Evolutionary conservation across 2,797 vertebrate species (phyloP).

Genomic region (Ataeniobius toweri): DNA sequence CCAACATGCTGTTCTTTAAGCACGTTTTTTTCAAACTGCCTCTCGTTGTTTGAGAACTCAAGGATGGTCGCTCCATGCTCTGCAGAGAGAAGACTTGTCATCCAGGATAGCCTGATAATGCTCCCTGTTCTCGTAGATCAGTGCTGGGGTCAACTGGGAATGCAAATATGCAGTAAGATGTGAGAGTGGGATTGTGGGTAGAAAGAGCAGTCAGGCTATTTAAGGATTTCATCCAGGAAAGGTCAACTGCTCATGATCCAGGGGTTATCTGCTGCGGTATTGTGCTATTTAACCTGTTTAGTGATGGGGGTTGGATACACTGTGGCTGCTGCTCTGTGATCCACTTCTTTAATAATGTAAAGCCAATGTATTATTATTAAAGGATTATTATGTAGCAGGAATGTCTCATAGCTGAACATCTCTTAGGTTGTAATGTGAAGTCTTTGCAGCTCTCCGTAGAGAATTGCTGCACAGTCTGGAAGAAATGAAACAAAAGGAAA

Average conservation of each 20-base stretch:
- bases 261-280: slow-evolving; percentile 29
- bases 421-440: neutral
- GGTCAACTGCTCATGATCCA: slow-evolving; percentile 49
- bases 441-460: neutral
- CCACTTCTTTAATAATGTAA: slow-evolving; percentile 22
- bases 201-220: slow-evolving; percentile 57
- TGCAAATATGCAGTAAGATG: slow-evolving; percentile 50
- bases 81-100: slow-evolving; percentile 42
- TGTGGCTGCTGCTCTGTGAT: slow-evolving; percentile 7
- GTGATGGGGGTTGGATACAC: slow-evolving; percentile 16
- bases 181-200: slow-evolving; percentile 54
- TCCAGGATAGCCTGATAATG: slow-evolving; percentile 56
- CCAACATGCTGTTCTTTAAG: slow-evolving; percentile 27
- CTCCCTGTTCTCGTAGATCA: slow-evolving; percentile 56
- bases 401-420: neutral
- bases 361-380: neutral
- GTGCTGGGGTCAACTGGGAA: slow-evolving; percentile 49
- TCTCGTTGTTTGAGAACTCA: slow-evolving; percentile 19
- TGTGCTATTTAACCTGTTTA: slow-evolving; percentile 36
- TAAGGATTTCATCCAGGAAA: slow-evolving; percentile 57
- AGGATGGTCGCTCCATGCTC: neutral
- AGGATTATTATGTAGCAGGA: neutral
- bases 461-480: neutral
- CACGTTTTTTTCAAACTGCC: slow-evolving; percentile 3
- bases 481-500: neutral